Evolutionary conservation across 1,140 invertebrate species (phyloP).

Genomic region (Lordiphosa stackelbergi): DNA sequence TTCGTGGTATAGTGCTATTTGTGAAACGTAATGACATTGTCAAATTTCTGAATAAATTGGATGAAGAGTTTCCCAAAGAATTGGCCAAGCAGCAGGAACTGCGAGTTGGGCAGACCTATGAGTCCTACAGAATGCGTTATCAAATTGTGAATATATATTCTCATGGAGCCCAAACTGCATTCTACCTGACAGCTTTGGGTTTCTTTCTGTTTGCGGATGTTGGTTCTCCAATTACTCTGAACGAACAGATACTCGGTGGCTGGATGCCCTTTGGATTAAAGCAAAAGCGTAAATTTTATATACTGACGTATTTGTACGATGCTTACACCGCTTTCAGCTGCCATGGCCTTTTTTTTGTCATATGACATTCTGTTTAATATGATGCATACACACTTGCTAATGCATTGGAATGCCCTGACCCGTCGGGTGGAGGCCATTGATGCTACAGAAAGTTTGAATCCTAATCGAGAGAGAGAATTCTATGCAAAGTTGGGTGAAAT

Average conservation of each 20-base stretch:
- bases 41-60: constrained; percentile 29
- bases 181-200: constrained; percentile 9
- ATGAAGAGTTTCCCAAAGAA: constrained; percentile 31
- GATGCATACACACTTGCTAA: constrained; percentile 40
- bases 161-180: neutral
- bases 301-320: constrained; percentile 24
- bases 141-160: constrained; percentile 7
- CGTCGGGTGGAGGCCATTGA: constrained; percentile 11
- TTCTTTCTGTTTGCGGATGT: constrained; percentile 23
- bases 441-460: constrained; percentile 8
- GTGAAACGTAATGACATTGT: constrained; percentile 35
- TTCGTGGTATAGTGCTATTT: constrained; percentile 31
- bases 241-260: constrained; percentile 41
- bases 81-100: constrained; percentile 14
- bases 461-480: constrained; percentile 2
- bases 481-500: constrained; percentile 9
- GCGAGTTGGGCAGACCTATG: constrained; percentile 12
- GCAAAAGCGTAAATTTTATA: constrained; percentile 18
- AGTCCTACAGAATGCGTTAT: constrained; percentile 6
- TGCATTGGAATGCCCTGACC: constrained; percentile 29
- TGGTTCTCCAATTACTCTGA: constrained; percentile 8
- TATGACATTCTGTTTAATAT: constrained; percentile 39
- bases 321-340: constrained; percentile 4
- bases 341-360: constrained; percentile 24
- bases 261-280: constrained; percentile 39